Base-by-base conservation (phyloP, 2,888 invertebrate genomes). In the Oxyscelio sp. region DNA sequence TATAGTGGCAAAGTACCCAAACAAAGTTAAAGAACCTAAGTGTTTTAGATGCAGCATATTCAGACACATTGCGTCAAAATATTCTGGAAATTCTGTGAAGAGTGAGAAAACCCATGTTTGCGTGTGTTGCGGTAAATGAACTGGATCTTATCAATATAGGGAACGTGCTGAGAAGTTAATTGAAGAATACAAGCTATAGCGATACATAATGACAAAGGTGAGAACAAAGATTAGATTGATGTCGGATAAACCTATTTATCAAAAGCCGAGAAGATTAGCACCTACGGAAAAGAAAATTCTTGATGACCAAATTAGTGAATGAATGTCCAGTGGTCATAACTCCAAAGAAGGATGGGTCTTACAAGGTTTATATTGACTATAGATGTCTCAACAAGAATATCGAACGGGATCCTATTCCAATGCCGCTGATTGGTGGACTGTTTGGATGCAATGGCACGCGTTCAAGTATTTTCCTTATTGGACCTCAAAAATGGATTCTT, bases 221-320 rank as follows among this genome's bases (percentile, higher is more conserved):
- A 84, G 88, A 27, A 90, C 88, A 82, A 80, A 82, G 63, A 88
- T 91, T 15, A 68, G 91, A 9, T 56, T 91, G 4, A 87, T 85
- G 70, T 89, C 89, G 58, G 89, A 89, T 6, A 73, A 54, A 24
- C 90, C 90, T 0, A 87, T 91, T 13, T 88, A 59, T 27, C 88
- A 43, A 81, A 27, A 27, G 27, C 27, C 27, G 27, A 27, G 27
- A 27, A 27, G 27, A 27, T 27, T 91, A 43, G 73, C 89, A 0
- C 56, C 81, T 0, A 13, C 21, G 2, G 88, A 92, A 71, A 75
- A 66, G 21, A 79, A 87, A 56, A 77, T 71, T 2, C 89, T 92
- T 0, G 85, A 91, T 5, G n/a, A 61, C 0, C 90, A 91, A 58
- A 83, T 92, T n/a, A 61, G 87, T 0, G 80, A 90, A 38, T 92